Conservation (phyloP, 2,888 invertebrate genomes). For the Drosophila acutilabella region DNA sequence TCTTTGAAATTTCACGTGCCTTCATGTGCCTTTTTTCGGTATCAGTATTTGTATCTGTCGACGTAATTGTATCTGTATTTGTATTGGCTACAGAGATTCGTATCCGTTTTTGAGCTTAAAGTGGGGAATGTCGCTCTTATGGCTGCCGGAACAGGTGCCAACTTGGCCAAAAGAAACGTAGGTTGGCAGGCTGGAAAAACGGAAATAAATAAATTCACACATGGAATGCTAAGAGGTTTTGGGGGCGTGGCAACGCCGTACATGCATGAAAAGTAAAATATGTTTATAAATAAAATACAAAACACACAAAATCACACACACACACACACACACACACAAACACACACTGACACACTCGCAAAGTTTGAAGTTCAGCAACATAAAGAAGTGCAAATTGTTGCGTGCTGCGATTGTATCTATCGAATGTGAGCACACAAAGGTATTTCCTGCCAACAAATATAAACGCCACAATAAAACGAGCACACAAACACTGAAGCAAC, state of each 20-base stretch:
- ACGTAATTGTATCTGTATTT: conserved; percentile 31
- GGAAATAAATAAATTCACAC: conserved; percentile 76
- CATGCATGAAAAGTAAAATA: conserved; percentile 79
- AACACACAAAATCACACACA: conserved; percentile 9
- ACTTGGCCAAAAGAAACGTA: conserved; percentile 46
- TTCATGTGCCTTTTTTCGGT: conserved; percentile 31
- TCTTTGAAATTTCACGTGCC: conserved; percentile 68
- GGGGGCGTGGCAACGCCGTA: conserved; percentile 40
- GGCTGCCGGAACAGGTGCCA: conserved; percentile 56
- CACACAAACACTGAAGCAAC: conserved; percentile 27
- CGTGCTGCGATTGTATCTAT: conserved; percentile 79
- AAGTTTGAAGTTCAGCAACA: conserved; percentile 73
- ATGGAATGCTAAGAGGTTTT: conserved; percentile 12
- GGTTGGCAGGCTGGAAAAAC: conserved; percentile 21
- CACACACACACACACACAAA: conserved; percentile 22
- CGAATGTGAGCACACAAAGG: conserved; percentile 70
- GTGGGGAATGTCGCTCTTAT: conserved; percentile 22
- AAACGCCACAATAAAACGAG: conserved; percentile 71
- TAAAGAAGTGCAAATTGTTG: conserved; percentile 81
- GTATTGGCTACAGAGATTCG: conserved; percentile 64
- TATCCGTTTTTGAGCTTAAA: conserved; percentile 62
- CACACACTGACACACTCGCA: conserved; percentile 20
- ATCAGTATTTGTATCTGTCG: conserved; percentile 38
- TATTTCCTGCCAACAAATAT: conserved; percentile 79
- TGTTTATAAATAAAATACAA: conserved; percentile 66